A percentile compares a stretch with the other conserved stretches of the same genome.
These are phyloP conservation scores for Sebastiscus albofasciatus DNA, from an alignment of 2,797 vertebrate genomes.

Conservation along the genomic window DNA sequence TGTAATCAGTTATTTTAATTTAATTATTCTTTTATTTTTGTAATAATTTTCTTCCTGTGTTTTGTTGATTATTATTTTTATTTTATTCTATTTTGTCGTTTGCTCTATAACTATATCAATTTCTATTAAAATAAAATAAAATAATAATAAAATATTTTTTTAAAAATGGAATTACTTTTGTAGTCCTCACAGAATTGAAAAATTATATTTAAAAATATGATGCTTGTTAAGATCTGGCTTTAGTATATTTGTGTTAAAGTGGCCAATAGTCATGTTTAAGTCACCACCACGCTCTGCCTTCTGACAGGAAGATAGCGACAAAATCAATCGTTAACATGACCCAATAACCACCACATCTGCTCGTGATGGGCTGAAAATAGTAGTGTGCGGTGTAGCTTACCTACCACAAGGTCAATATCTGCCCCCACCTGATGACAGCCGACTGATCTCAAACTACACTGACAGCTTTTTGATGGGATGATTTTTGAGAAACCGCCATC, in stretches of 20 bases:
- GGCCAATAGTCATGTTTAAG: neutral
- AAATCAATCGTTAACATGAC: slow-evolving; percentile 46
- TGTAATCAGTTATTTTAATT: too few species aligned
- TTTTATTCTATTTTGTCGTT: fast-evolving
- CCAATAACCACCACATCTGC: slow-evolving; percentile 40
- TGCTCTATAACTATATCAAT: too few species aligned
- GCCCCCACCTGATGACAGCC: slow-evolving; percentile 55
- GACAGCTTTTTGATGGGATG: slow-evolving; percentile 76
- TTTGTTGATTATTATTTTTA: too few species aligned
- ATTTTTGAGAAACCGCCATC: slow-evolving; percentile 69
- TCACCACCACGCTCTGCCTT: neutral
- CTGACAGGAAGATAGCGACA: slow-evolving; percentile 22
- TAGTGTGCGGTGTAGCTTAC: slow-evolving; percentile 49
- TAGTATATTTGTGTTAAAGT: neutral
- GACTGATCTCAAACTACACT: slow-evolving; percentile 67
- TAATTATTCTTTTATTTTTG: too few species aligned
- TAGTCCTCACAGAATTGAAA: neutral
- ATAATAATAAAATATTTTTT: too few species aligned
- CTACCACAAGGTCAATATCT: slow-evolving; percentile 75
- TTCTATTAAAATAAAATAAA: too few species aligned
- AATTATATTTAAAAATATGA: neutral
- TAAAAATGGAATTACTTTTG: neutral
- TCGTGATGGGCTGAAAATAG: slow-evolving; percentile 48
- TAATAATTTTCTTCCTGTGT: too few species aligned
- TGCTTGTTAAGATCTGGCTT: neutral